These are phyloP conservation scores for Empis livida DNA, from an alignment of 2,888 invertebrate species.

Conservation along the genomic window DNA sequence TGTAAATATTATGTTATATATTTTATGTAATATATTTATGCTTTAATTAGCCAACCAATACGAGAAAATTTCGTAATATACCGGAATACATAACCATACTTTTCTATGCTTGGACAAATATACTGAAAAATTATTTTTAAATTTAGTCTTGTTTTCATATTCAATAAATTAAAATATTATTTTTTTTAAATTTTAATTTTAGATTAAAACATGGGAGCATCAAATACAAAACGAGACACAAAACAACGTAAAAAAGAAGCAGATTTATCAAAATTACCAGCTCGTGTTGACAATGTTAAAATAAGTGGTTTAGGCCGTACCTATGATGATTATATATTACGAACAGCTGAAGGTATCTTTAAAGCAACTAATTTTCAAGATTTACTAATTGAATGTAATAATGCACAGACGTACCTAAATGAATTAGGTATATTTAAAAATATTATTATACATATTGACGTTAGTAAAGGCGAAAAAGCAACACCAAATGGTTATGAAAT, in stretches of 20 bases:
- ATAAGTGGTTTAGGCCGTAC: constrained; percentile 77
- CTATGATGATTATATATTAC: constrained; percentile 73
- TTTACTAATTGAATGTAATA: constrained; percentile 54
- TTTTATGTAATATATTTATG: too few relatives aligned
- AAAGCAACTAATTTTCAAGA: constrained; percentile 76
- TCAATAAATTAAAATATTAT: too few relatives aligned
- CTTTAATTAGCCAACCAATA: too few relatives aligned
- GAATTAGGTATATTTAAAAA: constrained; percentile 81
- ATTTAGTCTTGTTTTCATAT: too few relatives aligned
- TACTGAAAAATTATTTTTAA: too few relatives aligned
- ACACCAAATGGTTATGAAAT: constrained; percentile 74
- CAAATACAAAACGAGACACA: not conserved
- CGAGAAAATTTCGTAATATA: too few relatives aligned
- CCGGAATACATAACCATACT: too few relatives aligned
- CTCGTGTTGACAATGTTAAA: constrained; percentile 72
- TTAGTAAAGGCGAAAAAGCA: constrained; percentile 62
- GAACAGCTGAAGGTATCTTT: constrained; percentile 71
- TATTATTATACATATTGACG: constrained; percentile 76
- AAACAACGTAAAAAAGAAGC: constrained; percentile 1
- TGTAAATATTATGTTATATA: too few relatives aligned
- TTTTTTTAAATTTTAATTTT: too few relatives aligned
- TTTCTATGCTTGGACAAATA: too few relatives aligned
- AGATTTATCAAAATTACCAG: constrained; percentile 30
- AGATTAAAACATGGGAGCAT: not conserved
- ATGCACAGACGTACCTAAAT: constrained; percentile 62